phyloP scores from a whole-genome alignment of 1,140 invertebrate species.

The Calephelis virginiensis region DNA sequence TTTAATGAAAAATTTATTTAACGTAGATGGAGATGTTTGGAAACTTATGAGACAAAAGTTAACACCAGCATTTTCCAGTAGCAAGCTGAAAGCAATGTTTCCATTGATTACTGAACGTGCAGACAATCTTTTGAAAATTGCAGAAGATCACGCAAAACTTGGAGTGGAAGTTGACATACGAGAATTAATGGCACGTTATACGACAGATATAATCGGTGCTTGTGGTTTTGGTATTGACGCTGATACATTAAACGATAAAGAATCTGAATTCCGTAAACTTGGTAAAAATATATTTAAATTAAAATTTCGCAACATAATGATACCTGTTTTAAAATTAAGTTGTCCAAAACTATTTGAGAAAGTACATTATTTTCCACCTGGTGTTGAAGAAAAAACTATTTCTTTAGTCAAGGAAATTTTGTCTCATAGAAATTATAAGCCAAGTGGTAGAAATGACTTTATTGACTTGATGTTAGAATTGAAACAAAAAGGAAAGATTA shows the following conservation, averaged over 20 bases:
- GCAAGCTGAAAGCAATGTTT: too few relatives aligned
- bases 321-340: constrained; percentile 30
- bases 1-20: constrained; percentile 76
- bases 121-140: constrained; percentile 61
- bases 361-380: constrained; percentile 29
- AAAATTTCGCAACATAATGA: constrained; percentile 23
- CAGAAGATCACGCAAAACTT: constrained; percentile 48
- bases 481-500: constrained; percentile 35
- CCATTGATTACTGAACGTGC: constrained; percentile 61
- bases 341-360: constrained; percentile 34
- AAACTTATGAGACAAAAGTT: constrained; percentile 48
- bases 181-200: constrained; percentile 39
- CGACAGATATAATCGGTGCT: constrained; percentile 39
- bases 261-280: constrained; percentile 37
- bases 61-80: constrained; percentile 63
- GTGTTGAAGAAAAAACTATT: constrained; percentile 33
- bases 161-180: constrained; percentile 58
- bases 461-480: constrained; percentile 37
- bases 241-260: constrained; percentile 34
- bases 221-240: constrained; percentile 40
- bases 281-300: constrained; percentile 37
- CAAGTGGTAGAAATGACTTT: constrained; percentile 37
- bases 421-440: constrained; percentile 32
- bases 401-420: constrained; percentile 45
- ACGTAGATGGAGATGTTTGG: constrained; percentile 79